These are phyloP conservation scores for Drosophila neonasuta DNA, from an alignment of 2,888 invertebrate genomes.

Conservation along the genomic window DNA sequence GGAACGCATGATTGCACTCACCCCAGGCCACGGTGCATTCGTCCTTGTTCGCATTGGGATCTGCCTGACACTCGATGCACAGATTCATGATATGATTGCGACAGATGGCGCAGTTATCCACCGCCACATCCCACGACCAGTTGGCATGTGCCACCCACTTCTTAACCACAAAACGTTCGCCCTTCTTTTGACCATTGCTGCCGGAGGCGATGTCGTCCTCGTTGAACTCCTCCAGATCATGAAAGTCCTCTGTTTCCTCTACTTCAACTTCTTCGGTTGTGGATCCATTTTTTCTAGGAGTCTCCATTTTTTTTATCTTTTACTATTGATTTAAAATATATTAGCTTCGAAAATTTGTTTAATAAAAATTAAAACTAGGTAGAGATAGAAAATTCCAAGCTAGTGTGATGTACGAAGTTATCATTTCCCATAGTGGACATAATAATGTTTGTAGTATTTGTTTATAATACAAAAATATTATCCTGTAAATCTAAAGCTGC, in stretches of 20 bases:
- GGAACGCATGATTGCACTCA: slow-evolving; percentile 99
- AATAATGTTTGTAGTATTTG: too few relatives aligned
- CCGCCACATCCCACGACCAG: slow-evolving; percentile 99
- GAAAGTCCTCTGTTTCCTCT: slow-evolving; percentile 90
- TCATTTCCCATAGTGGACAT: too few relatives aligned
- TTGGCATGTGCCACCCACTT: slow-evolving; percentile 99
- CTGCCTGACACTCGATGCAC: slow-evolving; percentile 99
- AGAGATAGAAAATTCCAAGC: slow-evolving; percentile 1
- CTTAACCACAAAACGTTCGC: slow-evolving; percentile 98
- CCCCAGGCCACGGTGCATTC: slow-evolving; percentile 99
- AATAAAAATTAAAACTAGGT: background rate
- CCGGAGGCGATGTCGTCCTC: slow-evolving; percentile 74
- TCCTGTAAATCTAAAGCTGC: too few relatives aligned
- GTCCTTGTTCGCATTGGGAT: slow-evolving; percentile 98
- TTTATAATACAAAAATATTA: too few relatives aligned
- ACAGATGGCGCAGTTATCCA: slow-evolving; percentile 99
- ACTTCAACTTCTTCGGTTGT: slow-evolving; percentile 87
- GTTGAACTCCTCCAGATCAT: slow-evolving; percentile 82
- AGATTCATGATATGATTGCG: slow-evolving; percentile 99
- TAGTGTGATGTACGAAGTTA: background rate
- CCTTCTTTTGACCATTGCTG: slow-evolving; percentile 91
- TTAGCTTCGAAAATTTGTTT: background rate
- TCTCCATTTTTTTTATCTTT: slow-evolving; percentile 21
- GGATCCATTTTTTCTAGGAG: slow-evolving; percentile 30
- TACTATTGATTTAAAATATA: slow-evolving; percentile 20